Base-by-base conservation (phyloP, 2,113 vertebrate genomes). In the Hippocampus zosterae region DNA sequence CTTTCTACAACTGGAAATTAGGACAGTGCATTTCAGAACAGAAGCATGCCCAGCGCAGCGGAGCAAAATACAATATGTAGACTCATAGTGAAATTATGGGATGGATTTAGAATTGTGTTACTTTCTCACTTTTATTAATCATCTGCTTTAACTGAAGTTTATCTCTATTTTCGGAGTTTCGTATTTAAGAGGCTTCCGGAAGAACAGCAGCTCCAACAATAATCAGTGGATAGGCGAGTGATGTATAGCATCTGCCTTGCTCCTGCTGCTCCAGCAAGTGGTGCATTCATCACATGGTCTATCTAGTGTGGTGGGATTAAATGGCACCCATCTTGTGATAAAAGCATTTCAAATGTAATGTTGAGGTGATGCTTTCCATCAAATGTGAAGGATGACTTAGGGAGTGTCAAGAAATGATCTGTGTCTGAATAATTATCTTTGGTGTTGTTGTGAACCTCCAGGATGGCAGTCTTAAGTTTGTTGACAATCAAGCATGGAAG, bases 221-320 rank as follows among this genome's bases (percentile, higher is more conserved):
- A 64, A 25, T 16, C 40, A 44, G 25, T 19, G 48, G 65, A 53
- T 78, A 62, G 46, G 19, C 68, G 52, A 33, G 77, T 88, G 88
- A 90, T 88, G 78, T 73, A 88, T 85, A 7, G 73, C 77, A 46
- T 61, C 63, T 11, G 64, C 75, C 71, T 65, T 33, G 75, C 50
- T 74, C 53, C 19, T 33, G 61, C 76, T 23, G 70, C 78, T 70
- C 66, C 8, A 42, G 65, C 72, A 5, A 56, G 23, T n/a, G 70
- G 33, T 29, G 73, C 82, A 86, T 90, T 82, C 78, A 88, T 90
- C 87, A 89, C 71, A 52, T 1, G 23, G 3, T 9, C 19, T 33
- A 3, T 9, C 19, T 33, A 3, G 77, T 42, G 2, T 33, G 62
- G 73, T 3, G 67, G 71, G 81, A 78, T 73, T 48, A 88, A 77